phyloP scores from a whole-genome alignment of 1,140 invertebrate species.

The Ceratina australensis region DNA sequence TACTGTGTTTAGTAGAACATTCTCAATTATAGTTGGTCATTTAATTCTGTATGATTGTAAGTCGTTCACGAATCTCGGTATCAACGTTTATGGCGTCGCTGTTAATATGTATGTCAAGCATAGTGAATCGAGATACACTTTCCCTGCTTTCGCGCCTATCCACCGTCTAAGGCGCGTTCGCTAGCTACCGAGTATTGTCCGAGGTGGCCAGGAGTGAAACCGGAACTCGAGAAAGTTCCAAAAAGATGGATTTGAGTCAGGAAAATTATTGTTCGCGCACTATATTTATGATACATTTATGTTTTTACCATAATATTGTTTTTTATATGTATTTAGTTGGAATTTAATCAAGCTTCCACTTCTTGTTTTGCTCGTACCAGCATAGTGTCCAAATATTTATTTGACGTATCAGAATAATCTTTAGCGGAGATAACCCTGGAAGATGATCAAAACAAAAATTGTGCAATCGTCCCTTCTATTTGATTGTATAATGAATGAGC shows the following conservation, averaged over 20 bases:
- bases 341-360: no score
- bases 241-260: conserved; percentile 33
- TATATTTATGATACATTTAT: no score
- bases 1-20: not conserved
- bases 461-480: conserved; percentile 50
- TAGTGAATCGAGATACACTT: conserved; percentile 63
- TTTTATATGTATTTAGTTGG: no score
- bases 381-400: no score
- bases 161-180: conserved; percentile 39
- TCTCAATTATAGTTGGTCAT: no score
- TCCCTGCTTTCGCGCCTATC: conserved; percentile 64
- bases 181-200: conserved; percentile 51
- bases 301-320: no score
- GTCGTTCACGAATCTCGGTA: not conserved
- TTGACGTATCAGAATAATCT: no score
- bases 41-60: not conserved
- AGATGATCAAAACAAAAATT: conserved; percentile 62
- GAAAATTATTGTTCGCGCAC: conserved; percentile 27
- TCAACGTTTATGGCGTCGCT: conserved; percentile 29
- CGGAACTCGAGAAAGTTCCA: conserved; percentile 61
- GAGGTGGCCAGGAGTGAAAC: conserved; percentile 49
- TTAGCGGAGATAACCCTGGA: not conserved
- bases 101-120: conserved; percentile 51
- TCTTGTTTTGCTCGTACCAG: no score
- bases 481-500: conserved; percentile 56